Evolutionary conservation across 2,797 vertebrate genomes (phyloP), one percentile per base, ranked within the genome.

Genomic region (Manis pentadactyla): DNA sequence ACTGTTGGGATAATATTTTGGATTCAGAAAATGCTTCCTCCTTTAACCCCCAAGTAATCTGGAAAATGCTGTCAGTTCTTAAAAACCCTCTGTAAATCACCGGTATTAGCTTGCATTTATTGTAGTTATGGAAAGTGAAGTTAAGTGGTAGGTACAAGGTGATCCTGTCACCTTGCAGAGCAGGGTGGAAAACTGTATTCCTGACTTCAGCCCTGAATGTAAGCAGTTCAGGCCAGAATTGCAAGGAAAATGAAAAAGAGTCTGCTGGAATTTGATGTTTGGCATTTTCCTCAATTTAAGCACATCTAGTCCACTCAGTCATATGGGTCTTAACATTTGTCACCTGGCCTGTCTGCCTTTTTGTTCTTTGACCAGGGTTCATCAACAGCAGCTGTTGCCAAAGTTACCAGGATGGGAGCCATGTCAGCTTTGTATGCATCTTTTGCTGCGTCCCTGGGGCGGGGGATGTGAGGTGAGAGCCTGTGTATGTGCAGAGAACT

Each of bases 11-110:
- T 68, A 68, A 71, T 39, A 78, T 34, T 89, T 78, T 23, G 53
- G 27, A 64, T 66, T 96, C 86, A 85, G 88, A 89, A 94, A 95
- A 96, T 53, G 9, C 31, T 74, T 95, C 46, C 27, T 49, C 19
- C 23, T 69, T 4, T 59, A 83, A 25, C n/a, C 7, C 63, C 11
- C 37, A 64, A n/a, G 37, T 73, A 51, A 73, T 87, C 69, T 93
- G 42, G 68, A 64, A 94, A 92, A 91, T 39, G 23, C 17, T 29
- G 34, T 61, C 39, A 59, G 46, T 64, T 49, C 59, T 92, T 86
- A 74, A 69, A 96, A 61, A 15, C 19, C 31, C 34, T 75, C 64
- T 83, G 55, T 55, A 82, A 87, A 71, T 87, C 71, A 74, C 19
- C 87, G 46, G 66, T 55, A 55, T 59, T 71, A 84, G 29, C 63